A percentile compares a stretch with the other conserved stretches of the same genome.
These are phyloP conservation scores for Hemibagrus guttatus DNA, from an alignment of 2,797 vertebrate genomes.

Conservation along the genomic window DNA sequence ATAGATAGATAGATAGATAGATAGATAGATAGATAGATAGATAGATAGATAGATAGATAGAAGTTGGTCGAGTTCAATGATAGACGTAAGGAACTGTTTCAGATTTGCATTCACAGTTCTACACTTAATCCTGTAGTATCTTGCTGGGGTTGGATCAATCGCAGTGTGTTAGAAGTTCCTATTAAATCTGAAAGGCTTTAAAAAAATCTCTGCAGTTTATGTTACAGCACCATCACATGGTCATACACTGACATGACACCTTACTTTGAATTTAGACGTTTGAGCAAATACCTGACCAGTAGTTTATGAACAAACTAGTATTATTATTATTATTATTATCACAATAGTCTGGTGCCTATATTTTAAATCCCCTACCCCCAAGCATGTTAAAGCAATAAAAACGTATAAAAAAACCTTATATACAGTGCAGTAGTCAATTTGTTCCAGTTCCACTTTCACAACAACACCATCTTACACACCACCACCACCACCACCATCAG, in stretches of 20 bases:
- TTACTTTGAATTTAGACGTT: not conserved
- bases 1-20: not conserved
- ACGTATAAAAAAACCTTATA: too few species aligned
- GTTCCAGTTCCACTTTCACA: not conserved
- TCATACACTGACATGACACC: not conserved
- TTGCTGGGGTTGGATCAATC: not conserved
- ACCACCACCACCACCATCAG: not conserved
- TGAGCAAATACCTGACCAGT: not conserved
- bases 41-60: not conserved
- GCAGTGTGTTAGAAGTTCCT: not conserved
- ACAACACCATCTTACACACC: not conserved
- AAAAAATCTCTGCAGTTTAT: constrained; percentile 26
- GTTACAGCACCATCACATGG: constrained; percentile 65
- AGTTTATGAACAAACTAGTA: not conserved
- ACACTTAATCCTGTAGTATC: not conserved
- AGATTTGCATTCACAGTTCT: not conserved
- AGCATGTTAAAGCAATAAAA: too few species aligned
- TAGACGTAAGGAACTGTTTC: not conserved
- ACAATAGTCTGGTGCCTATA: not conserved
- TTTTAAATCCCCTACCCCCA: not conserved
- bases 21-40: not conserved
- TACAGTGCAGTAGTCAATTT: too few species aligned
- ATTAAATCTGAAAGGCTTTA: not conserved
- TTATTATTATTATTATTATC: not conserved
- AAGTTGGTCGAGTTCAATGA: not conserved